Evolutionary conservation across 2,888 invertebrate genomes (phyloP).

Genomic region (Selenia dentaria): DNA sequence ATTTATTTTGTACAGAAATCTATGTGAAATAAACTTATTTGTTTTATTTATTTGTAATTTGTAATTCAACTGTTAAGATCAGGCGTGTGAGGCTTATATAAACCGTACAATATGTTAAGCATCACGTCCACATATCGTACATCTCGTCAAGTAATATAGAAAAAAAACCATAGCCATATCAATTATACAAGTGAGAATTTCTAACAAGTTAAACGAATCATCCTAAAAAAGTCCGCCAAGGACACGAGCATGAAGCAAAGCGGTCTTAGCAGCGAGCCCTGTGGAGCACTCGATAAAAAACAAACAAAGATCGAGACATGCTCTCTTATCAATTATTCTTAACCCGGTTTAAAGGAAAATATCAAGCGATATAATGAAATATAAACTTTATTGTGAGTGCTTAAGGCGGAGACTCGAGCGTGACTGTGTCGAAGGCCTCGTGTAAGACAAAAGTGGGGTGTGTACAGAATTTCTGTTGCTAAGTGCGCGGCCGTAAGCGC

Average conservation of each 20-base stretch:
- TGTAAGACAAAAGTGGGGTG: slow-evolving; percentile 57
- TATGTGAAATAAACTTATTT: too few species aligned
- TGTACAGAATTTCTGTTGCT: slow-evolving; percentile 53
- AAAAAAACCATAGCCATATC: too few species aligned
- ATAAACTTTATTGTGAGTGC: slow-evolving; percentile 3
- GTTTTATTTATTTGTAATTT: too few species aligned
- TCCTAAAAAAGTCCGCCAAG: slow-evolving; percentile 15
- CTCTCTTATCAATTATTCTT: slow-evolving; percentile 55
- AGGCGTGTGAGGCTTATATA: too few species aligned
- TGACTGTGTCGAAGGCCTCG: slow-evolving; percentile 49
- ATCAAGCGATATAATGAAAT: slow-evolving; percentile 1
- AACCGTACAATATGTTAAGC: too few species aligned
- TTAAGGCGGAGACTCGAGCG: slow-evolving; percentile 17
- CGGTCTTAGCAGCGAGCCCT: slow-evolving; percentile 36
- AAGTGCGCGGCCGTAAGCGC: slow-evolving; percentile 36
- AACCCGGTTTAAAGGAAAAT: slow-evolving; percentile 50
- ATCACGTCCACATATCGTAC: too few species aligned
- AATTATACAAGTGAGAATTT: background rate
- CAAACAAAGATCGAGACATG: slow-evolving; percentile 42
- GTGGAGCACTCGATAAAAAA: slow-evolving; percentile 37
- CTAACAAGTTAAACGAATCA: slow-evolving; percentile 10
- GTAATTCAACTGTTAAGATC: too few species aligned
- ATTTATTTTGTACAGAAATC: too few species aligned
- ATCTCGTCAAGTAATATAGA: too few species aligned
- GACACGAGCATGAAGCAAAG: slow-evolving; percentile 21